These are phyloP conservation scores for Cynopterus sphinx DNA, from an alignment of 2,797 vertebrate species.

Conservation along the genomic window DNA sequence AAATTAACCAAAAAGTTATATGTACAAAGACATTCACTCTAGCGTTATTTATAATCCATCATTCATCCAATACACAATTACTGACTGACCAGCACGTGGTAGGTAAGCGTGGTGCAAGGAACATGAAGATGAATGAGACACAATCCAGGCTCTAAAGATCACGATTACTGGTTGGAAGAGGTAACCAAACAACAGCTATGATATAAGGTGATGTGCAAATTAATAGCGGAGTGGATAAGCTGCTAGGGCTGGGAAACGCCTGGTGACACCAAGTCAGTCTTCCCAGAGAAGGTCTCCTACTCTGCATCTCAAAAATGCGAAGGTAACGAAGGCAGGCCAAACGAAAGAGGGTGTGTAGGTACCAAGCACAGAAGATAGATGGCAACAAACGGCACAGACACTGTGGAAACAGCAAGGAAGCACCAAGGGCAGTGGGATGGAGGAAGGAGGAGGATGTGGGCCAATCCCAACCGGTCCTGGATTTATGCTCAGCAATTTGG, in stretches of 20 bases:
- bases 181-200: background rate
- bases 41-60: background rate
- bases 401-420: background rate
- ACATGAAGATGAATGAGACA: background rate
- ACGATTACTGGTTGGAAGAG: background rate
- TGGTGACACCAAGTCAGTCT: background rate
- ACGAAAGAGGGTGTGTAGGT: background rate
- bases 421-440: rapidly evolving
- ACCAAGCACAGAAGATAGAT: background rate
- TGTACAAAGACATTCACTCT: background rate
- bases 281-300: background rate
- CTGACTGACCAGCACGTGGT: background rate
- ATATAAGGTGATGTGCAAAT: background rate
- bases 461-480: background rate
- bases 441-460: rapidly evolving
- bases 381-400: background rate
- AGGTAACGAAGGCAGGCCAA: background rate
- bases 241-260: rapidly evolving
- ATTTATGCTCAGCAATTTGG: background rate
- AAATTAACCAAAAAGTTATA: constrained; percentile 36
- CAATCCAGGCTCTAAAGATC: background rate
- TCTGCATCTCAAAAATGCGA: background rate
- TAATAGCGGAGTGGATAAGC: background rate
- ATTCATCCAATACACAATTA: background rate
- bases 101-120: background rate